Percentiles rank a stretch among this genome's conserved stretches.
Conservation (phyloP, 92 coral and sea anemone species). For the Porites rus region DNA sequence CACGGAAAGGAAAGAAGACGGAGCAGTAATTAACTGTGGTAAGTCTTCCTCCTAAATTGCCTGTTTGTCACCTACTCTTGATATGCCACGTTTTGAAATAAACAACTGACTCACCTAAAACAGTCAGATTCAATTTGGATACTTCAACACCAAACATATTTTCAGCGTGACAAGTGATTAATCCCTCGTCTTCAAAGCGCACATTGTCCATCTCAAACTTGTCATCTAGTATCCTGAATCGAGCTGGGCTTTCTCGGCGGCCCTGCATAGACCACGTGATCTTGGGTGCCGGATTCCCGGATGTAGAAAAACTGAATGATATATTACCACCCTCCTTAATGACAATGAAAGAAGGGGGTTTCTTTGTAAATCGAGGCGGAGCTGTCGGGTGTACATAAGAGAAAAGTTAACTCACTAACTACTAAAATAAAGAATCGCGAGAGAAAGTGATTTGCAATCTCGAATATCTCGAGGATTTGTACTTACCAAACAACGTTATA, state of each 20-base stretch:
- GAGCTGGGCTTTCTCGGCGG: background rate
- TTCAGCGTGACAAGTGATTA: constrained; percentile 31
- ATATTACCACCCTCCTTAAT: constrained; percentile 41
- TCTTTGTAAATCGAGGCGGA: constrained; percentile 34
- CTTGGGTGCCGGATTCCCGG: constrained; percentile 53
- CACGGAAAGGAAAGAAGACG: no score
- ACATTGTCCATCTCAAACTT: constrained; percentile 38
- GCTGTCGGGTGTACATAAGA: constrained; percentile 8
- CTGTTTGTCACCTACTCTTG: no score
- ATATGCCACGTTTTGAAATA: no score
- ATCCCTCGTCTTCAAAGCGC: constrained; percentile 44
- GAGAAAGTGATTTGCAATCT: no score
- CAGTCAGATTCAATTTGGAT: constrained; percentile 26
- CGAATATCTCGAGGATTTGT: no score
- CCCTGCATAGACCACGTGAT: constrained; percentile 42
- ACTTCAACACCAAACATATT: constrained; percentile 42
- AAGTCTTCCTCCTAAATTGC: no score
- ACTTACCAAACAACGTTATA: no score
- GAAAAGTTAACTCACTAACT: no score
- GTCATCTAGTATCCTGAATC: background rate
- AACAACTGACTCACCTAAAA: constrained; percentile 34
- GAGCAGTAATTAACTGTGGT: no score
- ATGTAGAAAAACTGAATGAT: constrained; percentile 12
- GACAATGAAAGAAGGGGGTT: constrained; percentile 22
- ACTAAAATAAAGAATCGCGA: no score